Evolutionary conservation across 2,797 vertebrate species (phyloP).

Genomic region (Dendrocincla fuliginosa): DNA sequence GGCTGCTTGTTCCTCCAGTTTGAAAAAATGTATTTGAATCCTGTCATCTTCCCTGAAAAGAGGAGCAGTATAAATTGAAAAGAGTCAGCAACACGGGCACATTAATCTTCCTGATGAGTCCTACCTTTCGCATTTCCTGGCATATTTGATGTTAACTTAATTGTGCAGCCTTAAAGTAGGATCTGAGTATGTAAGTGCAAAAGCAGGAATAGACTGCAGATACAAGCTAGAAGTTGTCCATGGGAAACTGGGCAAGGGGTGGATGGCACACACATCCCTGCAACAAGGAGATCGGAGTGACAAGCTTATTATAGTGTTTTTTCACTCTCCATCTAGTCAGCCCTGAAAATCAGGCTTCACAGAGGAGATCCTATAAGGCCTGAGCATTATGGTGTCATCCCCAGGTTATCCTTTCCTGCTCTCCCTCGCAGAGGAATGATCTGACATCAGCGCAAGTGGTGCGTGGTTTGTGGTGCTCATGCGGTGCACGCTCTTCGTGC

Average conservation of each 20-base stretch:
- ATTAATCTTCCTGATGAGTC: conserved; percentile 40
- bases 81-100: background rate
- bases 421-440: rapidly evolving
- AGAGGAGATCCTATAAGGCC: background rate
- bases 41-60: conserved; percentile 19
- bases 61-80: conserved; percentile 27
- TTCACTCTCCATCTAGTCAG: background rate
- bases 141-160: conserved; percentile 11
- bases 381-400: background rate
- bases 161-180: conserved; percentile 11
- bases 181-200: background rate
- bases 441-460: background rate
- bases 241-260: background rate
- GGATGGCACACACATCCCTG: background rate
- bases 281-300: rapidly evolving
- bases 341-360: background rate
- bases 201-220: background rate
- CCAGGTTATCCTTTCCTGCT: background rate
- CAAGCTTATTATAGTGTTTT: background rate
- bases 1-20: background rate
- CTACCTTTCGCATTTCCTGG: conserved; percentile 7
- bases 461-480: rapidly evolving
- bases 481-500: rapidly evolving
- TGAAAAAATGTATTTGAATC: background rate
- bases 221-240: background rate